A percentile compares a stretch with the other conserved stretches of the same genome.
phyloP scores from a whole-genome alignment of 2,888 invertebrate species.

The Trissolcus brochymenae region DNA sequence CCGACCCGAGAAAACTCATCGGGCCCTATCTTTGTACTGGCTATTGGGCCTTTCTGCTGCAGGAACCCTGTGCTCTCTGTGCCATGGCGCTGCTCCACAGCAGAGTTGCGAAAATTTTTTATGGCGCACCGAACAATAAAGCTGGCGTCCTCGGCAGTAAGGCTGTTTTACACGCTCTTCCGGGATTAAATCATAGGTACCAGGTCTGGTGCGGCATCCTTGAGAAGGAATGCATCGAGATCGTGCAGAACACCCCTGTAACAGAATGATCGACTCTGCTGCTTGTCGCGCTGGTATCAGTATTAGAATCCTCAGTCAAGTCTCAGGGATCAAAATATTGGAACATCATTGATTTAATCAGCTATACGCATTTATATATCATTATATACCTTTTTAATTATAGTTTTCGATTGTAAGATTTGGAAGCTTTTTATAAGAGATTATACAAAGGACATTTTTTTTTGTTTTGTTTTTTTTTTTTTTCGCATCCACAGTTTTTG shows the following conservation, averaged over 20 bases:
- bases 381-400: constrained; percentile 11
- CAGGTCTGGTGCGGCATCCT: constrained; percentile 86
- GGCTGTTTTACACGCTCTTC: constrained; percentile 86
- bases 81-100: constrained; percentile 96
- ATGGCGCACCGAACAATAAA: constrained; percentile 77
- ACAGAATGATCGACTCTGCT: constrained; percentile 11
- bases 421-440: no score
- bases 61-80: constrained; percentile 96
- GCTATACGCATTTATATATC: constrained; percentile 10
- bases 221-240: constrained; percentile 72
- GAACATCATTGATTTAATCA: constrained; percentile 14
- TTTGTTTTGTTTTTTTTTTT: neutral
- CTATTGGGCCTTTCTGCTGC: constrained; percentile 87
- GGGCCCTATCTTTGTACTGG: constrained; percentile 91
- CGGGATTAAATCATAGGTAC: constrained; percentile 93
- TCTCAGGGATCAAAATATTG: neutral
- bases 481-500: neutral
- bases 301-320: neutral
- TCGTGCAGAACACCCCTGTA: constrained; percentile 8
- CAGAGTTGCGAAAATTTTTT: constrained; percentile 89
- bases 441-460: no score
- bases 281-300: neutral
- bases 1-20: constrained; percentile 69
- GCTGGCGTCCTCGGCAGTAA: constrained; percentile 85
- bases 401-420: neutral